Evolutionary conservation across 2,113 vertebrate species (phyloP).

Genomic region (Phylloscopus trochiloides): DNA sequence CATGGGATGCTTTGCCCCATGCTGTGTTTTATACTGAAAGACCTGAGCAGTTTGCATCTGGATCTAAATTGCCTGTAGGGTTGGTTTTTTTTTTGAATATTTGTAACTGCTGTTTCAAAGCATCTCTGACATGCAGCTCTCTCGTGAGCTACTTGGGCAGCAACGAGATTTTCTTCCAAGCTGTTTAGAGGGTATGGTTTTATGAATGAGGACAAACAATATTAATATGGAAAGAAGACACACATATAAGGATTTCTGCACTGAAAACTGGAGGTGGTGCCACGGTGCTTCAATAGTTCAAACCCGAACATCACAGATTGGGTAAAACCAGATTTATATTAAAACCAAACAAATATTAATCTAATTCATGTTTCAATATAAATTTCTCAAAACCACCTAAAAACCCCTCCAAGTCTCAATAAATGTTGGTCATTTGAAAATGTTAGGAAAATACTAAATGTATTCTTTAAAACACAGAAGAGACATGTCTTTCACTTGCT

Average conservation of each 20-base stretch:
- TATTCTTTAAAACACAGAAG: not conserved
- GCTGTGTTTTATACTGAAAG: not conserved
- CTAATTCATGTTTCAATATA: not conserved
- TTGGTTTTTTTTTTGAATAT: not conserved
- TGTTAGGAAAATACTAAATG: not conserved
- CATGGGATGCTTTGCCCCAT: slow-evolving; percentile 19
- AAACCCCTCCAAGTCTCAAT: accelerated
- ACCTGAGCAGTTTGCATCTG: slow-evolving; percentile 15
- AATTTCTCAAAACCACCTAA: not conserved
- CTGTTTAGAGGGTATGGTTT: not conserved
- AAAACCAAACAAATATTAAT: not conserved
- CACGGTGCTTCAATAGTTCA: not conserved
- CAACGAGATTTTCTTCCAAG: not conserved
- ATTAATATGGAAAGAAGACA: not conserved
- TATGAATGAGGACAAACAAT: not conserved
- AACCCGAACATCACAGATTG: not conserved
- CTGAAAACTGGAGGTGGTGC: not conserved
- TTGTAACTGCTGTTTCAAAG: not conserved
- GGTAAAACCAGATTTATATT: not conserved
- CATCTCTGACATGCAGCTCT: not conserved
- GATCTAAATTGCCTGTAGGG: not conserved
- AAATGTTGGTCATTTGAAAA: not conserved
- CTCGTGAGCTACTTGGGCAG: not conserved
- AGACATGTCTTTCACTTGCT: not conserved
- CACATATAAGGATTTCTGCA: not conserved